Conservation (phyloP, 2,113 vertebrate species). For the Uria lomvia region DNA sequence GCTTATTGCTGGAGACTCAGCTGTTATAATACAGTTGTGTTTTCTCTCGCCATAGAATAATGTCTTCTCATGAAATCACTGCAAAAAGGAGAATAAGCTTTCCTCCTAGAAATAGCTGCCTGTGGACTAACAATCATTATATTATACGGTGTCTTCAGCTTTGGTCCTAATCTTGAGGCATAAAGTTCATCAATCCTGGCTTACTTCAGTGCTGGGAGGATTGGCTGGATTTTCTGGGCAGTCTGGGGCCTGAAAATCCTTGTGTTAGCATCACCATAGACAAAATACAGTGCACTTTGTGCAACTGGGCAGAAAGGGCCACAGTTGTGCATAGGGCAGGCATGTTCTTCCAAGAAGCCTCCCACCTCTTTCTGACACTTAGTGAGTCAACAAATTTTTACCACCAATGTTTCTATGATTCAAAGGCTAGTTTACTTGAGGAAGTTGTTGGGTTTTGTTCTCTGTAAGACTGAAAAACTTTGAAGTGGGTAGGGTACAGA, state of each 20-base stretch:
- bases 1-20: not conserved
- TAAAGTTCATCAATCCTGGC: not conserved
- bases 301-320: not conserved
- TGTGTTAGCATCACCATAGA: not conserved
- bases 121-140: not conserved
- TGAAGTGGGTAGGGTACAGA: not conserved
- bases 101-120: not conserved
- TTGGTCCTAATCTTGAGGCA: not conserved
- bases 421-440: not conserved
- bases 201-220: not conserved
- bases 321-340: not conserved
- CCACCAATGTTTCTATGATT: not conserved
- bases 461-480: not conserved
- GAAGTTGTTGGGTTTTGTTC: not conserved
- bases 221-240: not conserved
- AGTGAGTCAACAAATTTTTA: not conserved
- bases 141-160: not conserved
- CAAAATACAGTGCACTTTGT: rapidly evolving
- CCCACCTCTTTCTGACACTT: not conserved
- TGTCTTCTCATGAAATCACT: not conserved
- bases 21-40: not conserved
- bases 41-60: not conserved
- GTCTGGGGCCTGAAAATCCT: not conserved
- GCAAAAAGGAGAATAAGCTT: not conserved
- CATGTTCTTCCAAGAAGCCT: not conserved